Conservation (phyloP, 1,140 invertebrate genomes). For the Homalodisca vitripennis region DNA sequence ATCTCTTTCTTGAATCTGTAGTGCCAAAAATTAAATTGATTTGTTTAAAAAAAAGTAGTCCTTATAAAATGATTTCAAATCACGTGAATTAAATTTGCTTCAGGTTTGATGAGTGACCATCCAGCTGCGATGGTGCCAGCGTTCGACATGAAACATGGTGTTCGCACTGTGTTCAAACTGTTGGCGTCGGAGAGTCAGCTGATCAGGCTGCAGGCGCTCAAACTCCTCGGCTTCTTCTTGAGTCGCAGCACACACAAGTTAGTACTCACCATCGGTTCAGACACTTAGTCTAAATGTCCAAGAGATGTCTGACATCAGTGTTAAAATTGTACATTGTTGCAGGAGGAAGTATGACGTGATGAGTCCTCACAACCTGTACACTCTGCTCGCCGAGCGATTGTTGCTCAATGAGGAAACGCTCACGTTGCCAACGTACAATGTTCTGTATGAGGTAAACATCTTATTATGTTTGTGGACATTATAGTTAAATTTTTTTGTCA, state of each 20-base stretch:
- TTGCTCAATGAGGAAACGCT: constrained; percentile 86
- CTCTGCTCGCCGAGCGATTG: constrained; percentile 89
- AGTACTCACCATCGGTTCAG: constrained; percentile 43
- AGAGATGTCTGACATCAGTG: background rate
- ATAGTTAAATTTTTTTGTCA: too few species aligned
- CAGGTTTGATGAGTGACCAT: constrained; percentile 89
- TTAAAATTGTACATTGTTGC: constrained; percentile 29
- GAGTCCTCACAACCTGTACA: constrained; percentile 97
- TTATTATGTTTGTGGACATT: too few species aligned
- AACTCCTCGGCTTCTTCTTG: constrained; percentile 92
- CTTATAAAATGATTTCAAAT: too few species aligned
- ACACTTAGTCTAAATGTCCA: background rate
- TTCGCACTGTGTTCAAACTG: constrained; percentile 95
- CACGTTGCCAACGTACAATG: constrained; percentile 94
- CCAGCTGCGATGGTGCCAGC: constrained; percentile 98
- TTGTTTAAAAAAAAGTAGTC: too few species aligned
- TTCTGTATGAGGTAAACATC: constrained; percentile 84
- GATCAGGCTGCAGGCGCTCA: constrained; percentile 92
- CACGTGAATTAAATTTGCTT: background rate
- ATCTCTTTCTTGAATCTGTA: too few species aligned
- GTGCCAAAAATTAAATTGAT: too few species aligned
- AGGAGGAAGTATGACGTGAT: constrained; percentile 98
- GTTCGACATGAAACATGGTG: constrained; percentile 96
- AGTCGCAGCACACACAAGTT: constrained; percentile 95
- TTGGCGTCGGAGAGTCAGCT: constrained; percentile 92